Evolutionary conservation across 2,113 vertebrate genomes (phyloP).

Genomic region (Budorcas taxicolor): DNA sequence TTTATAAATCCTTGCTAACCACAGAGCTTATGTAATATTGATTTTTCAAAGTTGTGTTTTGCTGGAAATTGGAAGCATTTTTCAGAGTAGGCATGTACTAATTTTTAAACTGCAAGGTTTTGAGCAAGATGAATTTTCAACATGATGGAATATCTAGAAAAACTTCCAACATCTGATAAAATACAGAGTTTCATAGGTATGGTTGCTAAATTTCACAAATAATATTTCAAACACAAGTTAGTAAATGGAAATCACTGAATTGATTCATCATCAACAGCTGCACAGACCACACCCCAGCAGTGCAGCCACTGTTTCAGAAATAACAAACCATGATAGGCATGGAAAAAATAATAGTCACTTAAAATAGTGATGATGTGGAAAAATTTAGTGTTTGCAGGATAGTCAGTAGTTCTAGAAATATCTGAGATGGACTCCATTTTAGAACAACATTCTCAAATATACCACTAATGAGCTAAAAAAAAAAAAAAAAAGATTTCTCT

Average conservation of each 20-base stretch:
- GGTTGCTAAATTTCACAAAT: neutral
- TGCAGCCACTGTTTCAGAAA: neutral
- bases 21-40: conserved; percentile 56
- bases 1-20: conserved; percentile 36
- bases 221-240: neutral
- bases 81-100: conserved; percentile 35
- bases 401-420: neutral
- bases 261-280: neutral
- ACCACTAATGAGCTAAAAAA: neutral
- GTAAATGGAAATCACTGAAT: neutral
- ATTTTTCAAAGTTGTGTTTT: conserved; percentile 48
- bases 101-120: conserved; percentile 10
- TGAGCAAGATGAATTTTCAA: neutral
- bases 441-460: neutral
- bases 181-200: neutral
- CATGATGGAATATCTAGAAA: neutral
- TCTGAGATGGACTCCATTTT: neutral
- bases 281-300: neutral
- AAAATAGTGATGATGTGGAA: neutral
- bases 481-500: neutral
- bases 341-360: neutral
- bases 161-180: neutral
- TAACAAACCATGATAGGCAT: conserved; percentile 48
- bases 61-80: conserved; percentile 55
- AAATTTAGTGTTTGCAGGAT: neutral